Base-by-base conservation (phyloP, 2,888 invertebrate species). In the Zygaena filipendulae region DNA sequence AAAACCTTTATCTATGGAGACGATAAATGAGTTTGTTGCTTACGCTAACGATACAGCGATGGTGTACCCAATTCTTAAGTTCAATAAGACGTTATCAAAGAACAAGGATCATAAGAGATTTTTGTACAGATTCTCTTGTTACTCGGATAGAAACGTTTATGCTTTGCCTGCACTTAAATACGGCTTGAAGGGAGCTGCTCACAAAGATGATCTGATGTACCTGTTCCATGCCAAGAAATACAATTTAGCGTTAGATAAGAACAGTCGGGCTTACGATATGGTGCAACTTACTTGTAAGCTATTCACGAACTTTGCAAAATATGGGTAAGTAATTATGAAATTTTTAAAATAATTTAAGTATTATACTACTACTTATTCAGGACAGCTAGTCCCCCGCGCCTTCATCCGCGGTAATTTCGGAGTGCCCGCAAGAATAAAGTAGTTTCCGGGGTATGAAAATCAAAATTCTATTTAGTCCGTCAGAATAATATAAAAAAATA, bases 261-360 rank as follows among this genome's bases (percentile, higher is more conserved):
- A 35, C 10, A 48, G 43, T 9, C 49, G 46, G 27, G 55, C 56
- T 12, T 58, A 54, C 26, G 39, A 53, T 11, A 45, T 68, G 33
- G 40, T 70, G 2, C 43, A 58, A 11, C 48, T 59, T 11, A 49
- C 47, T 1, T 62, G 62, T 33, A 35, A 42, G 1, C 29, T 66
- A 2, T 67, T 67, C 22, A 61, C 59, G 0, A 69, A 68, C 34
- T 68, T 68, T 25, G 67, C 66, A 2, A 66, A 66, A 43, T 58
- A 48, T 33, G 66, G 69, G 69, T 67, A 33, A 58, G 61, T 49
- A 6, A 20, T 9, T 14, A 23, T 8, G n/a, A n/a, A n/a, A n/a
- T 16, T 21, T 9, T 25, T 25, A 13, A 21, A n/a, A 13, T 6
- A 20, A 22, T 27, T 33, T 24, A 9, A 21, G 12, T 9, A 18